Evolutionary conservation across 53 echinoderm and acorn worm genomes (phyloP).

Genomic region (Mesocentrotus franciscanus): DNA sequence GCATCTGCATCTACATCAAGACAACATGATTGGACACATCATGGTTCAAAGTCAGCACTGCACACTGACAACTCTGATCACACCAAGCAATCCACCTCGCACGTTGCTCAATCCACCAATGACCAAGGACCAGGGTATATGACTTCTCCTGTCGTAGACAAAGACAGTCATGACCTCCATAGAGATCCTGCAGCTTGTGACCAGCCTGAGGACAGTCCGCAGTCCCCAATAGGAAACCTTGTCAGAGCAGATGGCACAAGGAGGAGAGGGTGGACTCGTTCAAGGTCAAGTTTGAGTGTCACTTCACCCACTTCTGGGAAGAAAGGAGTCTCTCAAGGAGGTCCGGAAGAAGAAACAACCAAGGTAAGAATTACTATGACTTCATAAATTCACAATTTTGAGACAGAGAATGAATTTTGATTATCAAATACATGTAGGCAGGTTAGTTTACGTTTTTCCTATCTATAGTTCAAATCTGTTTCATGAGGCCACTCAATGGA

Average conservation of each 20-base stretch:
- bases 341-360: background rate
- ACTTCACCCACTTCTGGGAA: constrained; percentile 6
- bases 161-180: background rate
- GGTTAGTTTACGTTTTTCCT: too few relatives aligned
- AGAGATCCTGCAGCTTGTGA: background rate
- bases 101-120: background rate
- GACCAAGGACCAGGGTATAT: background rate
- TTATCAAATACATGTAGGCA: background rate
- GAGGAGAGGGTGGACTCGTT: constrained; percentile 28
- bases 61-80: background rate
- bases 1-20: background rate
- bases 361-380: background rate
- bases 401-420: background rate
- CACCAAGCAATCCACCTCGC: background rate
- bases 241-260: constrained; percentile 25
- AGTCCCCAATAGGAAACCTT: constrained; percentile 26
- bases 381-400: background rate
- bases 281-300: background rate
- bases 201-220: background rate
- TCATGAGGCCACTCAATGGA: too few relatives aligned
- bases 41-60: background rate
- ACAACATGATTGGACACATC: background rate
- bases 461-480: too few relatives aligned
- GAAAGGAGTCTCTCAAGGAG: background rate
- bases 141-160: background rate